Evolutionary conservation across 2,113 vertebrate species (phyloP).

Genomic region (Myotis lucifugus): DNA sequence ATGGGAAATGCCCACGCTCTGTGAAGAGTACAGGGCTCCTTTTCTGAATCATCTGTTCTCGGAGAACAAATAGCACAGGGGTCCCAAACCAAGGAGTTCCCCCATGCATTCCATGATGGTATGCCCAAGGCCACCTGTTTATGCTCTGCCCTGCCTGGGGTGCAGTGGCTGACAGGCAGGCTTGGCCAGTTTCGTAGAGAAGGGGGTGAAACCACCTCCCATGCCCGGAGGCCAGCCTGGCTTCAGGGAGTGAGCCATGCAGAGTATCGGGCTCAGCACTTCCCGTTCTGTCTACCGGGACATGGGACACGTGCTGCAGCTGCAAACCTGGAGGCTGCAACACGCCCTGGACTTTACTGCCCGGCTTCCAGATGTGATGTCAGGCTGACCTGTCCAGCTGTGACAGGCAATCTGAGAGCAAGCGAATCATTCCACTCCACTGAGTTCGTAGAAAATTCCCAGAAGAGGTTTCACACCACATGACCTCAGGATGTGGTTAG

Average conservation of each 20-base stretch:
- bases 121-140: background rate
- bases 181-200: background rate
- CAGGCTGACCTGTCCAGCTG: slow-evolving; percentile 54
- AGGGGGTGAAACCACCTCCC: background rate
- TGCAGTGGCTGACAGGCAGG: background rate
- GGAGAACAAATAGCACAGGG: background rate
- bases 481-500: slow-evolving; percentile 1
- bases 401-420: background rate
- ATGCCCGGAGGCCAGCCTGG: background rate
- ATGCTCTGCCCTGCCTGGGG: background rate
- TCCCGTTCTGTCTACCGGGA: background rate
- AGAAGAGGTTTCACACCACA: background rate
- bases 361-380: slow-evolving; percentile 49
- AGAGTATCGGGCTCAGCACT: background rate
- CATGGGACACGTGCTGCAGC: background rate
- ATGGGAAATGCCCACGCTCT: background rate
- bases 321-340: background rate
- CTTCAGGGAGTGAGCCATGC: background rate
- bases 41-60: background rate
- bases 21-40: background rate
- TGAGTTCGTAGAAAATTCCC: slow-evolving; percentile 31
- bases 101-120: background rate
- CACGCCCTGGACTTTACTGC: background rate
- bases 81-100: background rate
- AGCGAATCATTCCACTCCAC: background rate